A percentile compares a stretch with the other conserved stretches of the same genome.
Evolutionary conservation across 64 coral and sea anemone genomes (phyloP).

Genomic region (Montipora sp.): DNA sequence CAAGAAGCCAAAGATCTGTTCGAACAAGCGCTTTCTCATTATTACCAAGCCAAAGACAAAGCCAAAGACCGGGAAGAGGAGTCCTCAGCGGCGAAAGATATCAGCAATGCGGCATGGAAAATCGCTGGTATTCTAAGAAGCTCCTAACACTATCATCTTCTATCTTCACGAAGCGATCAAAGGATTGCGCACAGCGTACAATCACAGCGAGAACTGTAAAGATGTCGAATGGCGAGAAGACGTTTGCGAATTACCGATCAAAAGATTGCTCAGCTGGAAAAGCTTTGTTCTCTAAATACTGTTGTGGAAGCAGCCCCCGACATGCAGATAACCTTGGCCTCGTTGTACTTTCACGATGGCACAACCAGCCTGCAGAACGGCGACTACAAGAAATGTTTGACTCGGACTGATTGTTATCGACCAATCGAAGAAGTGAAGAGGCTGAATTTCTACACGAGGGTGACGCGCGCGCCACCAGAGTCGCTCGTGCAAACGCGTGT

Average conservation of each 20-base stretch:
- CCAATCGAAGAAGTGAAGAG: constrained; percentile 78
- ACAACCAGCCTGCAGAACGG: constrained; percentile 68
- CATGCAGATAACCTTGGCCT: constrained; percentile 55
- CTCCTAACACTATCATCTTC: constrained; percentile 34
- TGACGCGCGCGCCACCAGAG: constrained; percentile 7
- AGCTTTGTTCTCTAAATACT: background rate
- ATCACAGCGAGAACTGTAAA: constrained; percentile 42
- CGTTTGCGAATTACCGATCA: constrained; percentile 47
- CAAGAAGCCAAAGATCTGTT: background rate
- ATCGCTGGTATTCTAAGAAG: constrained; percentile 38
- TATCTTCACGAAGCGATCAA: constrained; percentile 80
- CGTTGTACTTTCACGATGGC: constrained; percentile 70
- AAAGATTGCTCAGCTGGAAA: constrained; percentile 50
- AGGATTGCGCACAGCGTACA: constrained; percentile 32
- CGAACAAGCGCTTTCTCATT: constrained; percentile 49
- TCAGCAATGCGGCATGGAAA: constrained; percentile 74
- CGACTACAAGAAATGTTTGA: constrained; percentile 73
- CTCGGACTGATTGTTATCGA: constrained; percentile 73
- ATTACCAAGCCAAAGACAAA: constrained; percentile 69
- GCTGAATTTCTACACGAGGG: background rate
- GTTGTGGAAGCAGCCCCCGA: constrained; percentile 18
- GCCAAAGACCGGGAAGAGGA: constrained; percentile 33
- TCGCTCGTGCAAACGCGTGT: constrained; percentile 24
- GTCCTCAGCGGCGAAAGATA: constrained; percentile 74
- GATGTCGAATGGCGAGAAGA: constrained; percentile 62